phyloP scores from a whole-genome alignment of 2,797 vertebrate genomes.

The Cichlasoma orientale region DNA sequence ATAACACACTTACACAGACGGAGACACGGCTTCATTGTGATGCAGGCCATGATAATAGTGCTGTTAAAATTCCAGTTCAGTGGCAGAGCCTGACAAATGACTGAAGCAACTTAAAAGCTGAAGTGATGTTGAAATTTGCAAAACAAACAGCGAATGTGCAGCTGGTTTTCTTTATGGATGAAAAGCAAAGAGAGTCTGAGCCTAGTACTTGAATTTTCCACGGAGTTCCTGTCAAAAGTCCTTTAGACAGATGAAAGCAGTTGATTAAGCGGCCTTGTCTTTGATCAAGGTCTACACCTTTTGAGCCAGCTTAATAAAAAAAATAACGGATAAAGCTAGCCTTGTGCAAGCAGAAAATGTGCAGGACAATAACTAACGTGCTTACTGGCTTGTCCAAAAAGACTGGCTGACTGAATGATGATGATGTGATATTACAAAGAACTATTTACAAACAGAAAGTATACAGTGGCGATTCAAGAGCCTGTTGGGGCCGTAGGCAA shows the following conservation, averaged over 20 bases:
- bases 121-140: constrained; percentile 9
- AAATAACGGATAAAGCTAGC: constrained; percentile 15
- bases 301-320: constrained; percentile 28
- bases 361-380: constrained; percentile 26
- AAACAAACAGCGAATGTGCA: constrained; percentile 27
- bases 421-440: constrained; percentile 26
- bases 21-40: not conserved
- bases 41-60: constrained; percentile 6
- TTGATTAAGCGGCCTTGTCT: constrained; percentile 58
- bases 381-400: constrained; percentile 16
- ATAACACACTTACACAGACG: not conserved
- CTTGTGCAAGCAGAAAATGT: constrained; percentile 16
- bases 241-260: constrained; percentile 64
- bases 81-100: constrained; percentile 19
- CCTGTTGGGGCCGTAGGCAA: not conserved
- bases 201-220: constrained; percentile 17
- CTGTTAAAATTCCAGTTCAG: constrained; percentile 12
- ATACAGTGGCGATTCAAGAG: not conserved
- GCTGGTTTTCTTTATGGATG: constrained; percentile 33
- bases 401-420: constrained; percentile 8
- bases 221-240: constrained; percentile 53
- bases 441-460: constrained; percentile 3
- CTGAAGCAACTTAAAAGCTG: constrained; percentile 25
- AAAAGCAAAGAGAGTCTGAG: constrained; percentile 26
- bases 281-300: constrained; percentile 56